Evolutionary conservation across 2,797 vertebrate species (phyloP), one percentile per base, ranked within the genome.

Genomic region (Alauda arvensis): DNA sequence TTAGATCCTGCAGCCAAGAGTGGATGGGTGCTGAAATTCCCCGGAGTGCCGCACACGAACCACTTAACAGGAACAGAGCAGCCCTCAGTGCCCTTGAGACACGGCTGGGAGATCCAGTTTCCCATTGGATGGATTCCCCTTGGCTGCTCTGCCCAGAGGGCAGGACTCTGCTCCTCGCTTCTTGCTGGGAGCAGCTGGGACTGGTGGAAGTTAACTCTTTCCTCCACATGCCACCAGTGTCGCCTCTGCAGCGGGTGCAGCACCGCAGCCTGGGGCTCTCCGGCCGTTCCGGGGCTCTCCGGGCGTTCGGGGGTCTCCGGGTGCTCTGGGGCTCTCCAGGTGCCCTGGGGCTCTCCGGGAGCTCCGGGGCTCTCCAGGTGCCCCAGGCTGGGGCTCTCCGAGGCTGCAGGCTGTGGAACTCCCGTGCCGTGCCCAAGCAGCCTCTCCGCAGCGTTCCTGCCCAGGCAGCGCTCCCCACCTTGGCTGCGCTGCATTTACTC

Each of bases 11-110:
- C 69, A 69, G 69, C 56, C 29, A 52, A 42, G 77, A 63, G 63
- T 3, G 3, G 71, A 59, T 4, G 24, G 55, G 42, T 0, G 0
- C 69, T 48, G 65, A 69, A 49, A 34, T 48, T 45, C 43, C 39
- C 33, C 24, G 14, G 56, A 53, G 24, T 7, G n/a, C 40, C 2
- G 2, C 26, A 4, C 60, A 18, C 3, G 7, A 2, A 5, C 18
- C 12, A 9, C 25, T 39, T 17, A 3, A 19, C 28, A 15, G 60
- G 37, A 56, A 19, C 33, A 61, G 33, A 42, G 53, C 67, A 51
- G n/a, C 31, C 13, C 37, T 31, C 48, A 4, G 42, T 0, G 0
- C 45, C 29, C 68, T 43, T 34, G 40, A 66, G 76, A 42, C 46
- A 23, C 2, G 26, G 10, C 0, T n/a, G 61, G 48, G 40, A 53